Evolutionary conservation across 2,888 invertebrate genomes (phyloP).

Genomic region (Choristoneura rosaceana): DNA sequence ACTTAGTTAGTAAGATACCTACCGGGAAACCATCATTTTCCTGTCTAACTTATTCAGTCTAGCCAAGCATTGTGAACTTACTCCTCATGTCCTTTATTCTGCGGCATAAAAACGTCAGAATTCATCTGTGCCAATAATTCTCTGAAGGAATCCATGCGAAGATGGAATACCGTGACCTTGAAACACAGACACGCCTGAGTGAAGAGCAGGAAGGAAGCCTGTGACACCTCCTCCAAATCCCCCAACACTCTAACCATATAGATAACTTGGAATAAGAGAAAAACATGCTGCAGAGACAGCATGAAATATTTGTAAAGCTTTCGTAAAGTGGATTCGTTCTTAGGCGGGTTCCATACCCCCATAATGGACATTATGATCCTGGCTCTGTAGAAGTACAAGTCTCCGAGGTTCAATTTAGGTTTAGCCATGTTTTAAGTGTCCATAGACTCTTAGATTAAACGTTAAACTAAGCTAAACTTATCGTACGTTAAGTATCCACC

Average conservation of each 20-base stretch:
- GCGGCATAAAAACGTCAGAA: slow-evolving; percentile 64
- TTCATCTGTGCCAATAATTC: slow-evolving; percentile 65
- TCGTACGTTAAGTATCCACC: not conserved
- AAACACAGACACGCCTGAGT: slow-evolving; percentile 78
- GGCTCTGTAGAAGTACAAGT: slow-evolving; percentile 69
- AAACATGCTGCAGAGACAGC: slow-evolving; percentile 67
- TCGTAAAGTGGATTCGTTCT: slow-evolving; percentile 52
- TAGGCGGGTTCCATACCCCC: slow-evolving; percentile 71
- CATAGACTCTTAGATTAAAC: not conserved
- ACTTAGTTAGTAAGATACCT: too few species aligned
- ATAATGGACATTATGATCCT: slow-evolving; percentile 72
- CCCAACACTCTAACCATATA: slow-evolving; percentile 75
- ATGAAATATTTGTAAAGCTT: slow-evolving; percentile 63
- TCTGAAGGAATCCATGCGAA: slow-evolving; percentile 60
- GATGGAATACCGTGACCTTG: slow-evolving; percentile 70
- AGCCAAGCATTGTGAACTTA: slow-evolving; percentile 46
- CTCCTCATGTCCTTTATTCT: slow-evolving; percentile 62
- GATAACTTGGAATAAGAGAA: slow-evolving; percentile 71
- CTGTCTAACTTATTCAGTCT: too few species aligned
- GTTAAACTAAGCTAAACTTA: not conserved
- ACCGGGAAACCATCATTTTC: too few species aligned
- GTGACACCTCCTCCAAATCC: slow-evolving; percentile 72
- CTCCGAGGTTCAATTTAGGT: slow-evolving; percentile 51
- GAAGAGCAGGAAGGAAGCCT: slow-evolving; percentile 72
- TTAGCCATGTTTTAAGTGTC: slow-evolving; percentile 42